A percentile compares a stretch with the other conserved stretches of the same genome.
Conservation (phyloP, 1,140 invertebrate genomes). For the Propsilocerus akamusi region DNA sequence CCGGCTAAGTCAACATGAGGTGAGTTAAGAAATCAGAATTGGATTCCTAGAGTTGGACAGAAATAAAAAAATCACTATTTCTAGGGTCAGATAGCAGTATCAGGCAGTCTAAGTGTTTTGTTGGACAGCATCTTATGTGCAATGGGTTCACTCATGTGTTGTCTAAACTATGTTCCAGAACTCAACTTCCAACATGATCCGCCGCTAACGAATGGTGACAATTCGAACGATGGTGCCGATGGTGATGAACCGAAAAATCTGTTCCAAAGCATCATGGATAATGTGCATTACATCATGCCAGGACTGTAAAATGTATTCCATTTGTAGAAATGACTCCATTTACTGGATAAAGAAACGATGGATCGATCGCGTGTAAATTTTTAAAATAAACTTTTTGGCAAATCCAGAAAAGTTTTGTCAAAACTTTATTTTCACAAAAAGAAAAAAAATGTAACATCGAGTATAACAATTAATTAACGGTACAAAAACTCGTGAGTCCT, state of each 20-base stretch:
- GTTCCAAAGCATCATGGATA: slow-evolving; percentile 48
- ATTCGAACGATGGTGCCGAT: slow-evolving; percentile 19
- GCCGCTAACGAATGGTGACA: not conserved
- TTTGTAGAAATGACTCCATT: no score
- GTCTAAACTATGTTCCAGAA: slow-evolving; percentile 68
- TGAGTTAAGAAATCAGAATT: slow-evolving; percentile 20
- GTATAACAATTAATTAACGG: no score
- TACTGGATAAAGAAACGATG: no score
- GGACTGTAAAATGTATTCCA: no score
- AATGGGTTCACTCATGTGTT: slow-evolving; percentile 69
- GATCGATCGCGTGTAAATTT: no score
- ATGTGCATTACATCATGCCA: slow-evolving; percentile 94
- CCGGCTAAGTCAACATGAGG: slow-evolving; percentile 78
- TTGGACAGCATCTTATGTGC: slow-evolving; percentile 89
- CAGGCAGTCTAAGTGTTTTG: slow-evolving; percentile 83
- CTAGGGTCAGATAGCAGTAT: slow-evolving; percentile 82
- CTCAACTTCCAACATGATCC: slow-evolving; percentile 13
- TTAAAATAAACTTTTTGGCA: no score
- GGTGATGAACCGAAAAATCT: slow-evolving; percentile 36
- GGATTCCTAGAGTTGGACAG: not conserved
- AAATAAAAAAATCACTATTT: slow-evolving; percentile 10
- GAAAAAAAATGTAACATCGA: no score
- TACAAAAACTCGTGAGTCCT: no score
- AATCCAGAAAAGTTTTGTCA: no score
- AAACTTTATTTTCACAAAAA: no score